These are phyloP conservation scores for Meteorus cinctellus DNA, from an alignment of 2,888 invertebrate species.

Conservation along the genomic window DNA sequence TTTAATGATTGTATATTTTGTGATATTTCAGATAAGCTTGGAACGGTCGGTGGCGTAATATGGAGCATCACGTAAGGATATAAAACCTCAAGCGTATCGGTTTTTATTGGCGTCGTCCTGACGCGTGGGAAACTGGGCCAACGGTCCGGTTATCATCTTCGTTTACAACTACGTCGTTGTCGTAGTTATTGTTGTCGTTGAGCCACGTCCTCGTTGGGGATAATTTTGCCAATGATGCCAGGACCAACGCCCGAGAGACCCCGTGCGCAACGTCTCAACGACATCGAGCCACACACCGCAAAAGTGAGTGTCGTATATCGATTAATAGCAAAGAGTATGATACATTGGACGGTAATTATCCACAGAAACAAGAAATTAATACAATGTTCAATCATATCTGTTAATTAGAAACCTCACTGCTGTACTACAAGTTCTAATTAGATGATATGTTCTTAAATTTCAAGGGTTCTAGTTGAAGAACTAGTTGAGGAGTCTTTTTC, in stretches of 20 bases:
- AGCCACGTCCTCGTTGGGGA: conserved; percentile 61
- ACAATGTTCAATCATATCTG: neutral
- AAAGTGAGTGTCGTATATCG: conserved; percentile 59
- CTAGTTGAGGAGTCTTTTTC: no score
- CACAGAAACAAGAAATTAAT: neutral
- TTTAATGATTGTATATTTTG: conserved; percentile 2
- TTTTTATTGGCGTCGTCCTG: conserved; percentile 59
- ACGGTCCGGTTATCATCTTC: conserved; percentile 64
- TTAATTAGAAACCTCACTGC: neutral
- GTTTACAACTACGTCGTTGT: conserved; percentile 18
- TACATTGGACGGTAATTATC: neutral
- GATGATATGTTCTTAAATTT: neutral
- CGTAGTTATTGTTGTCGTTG: conserved; percentile 12
- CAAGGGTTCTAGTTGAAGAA: neutral
- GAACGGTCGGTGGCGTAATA: conserved; percentile 12
- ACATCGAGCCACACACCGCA: conserved; percentile 68
- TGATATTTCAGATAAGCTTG: conserved; percentile 6
- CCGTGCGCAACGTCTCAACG: conserved; percentile 69
- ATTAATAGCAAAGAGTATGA: neutral
- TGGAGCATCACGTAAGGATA: neutral
- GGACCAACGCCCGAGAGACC: conserved; percentile 70
- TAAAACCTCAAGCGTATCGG: neutral
- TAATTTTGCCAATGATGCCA: conserved; percentile 67
- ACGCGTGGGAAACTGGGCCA: conserved; percentile 67
- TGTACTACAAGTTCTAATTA: neutral